phyloP scores from a whole-genome alignment of 2,888 invertebrate genomes.

The Poecilobothrus nobilitatus region DNA sequence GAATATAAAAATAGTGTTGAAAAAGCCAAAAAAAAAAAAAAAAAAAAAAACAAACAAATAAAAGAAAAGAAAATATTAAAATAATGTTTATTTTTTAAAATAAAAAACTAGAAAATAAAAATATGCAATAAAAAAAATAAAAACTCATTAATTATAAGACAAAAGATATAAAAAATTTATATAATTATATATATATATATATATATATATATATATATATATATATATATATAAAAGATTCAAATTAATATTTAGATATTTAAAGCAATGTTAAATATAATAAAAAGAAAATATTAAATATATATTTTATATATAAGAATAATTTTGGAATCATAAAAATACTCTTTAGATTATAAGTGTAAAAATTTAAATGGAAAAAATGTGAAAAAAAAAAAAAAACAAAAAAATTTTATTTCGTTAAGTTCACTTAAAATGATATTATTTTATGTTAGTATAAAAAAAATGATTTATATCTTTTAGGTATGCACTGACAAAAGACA shows the following conservation, averaged over 20 bases:
- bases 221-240: background rate
- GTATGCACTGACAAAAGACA: no score
- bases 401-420: background rate
- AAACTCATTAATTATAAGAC: background rate
- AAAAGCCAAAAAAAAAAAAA: no score
- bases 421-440: background rate
- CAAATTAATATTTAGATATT: background rate
- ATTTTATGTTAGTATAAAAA: background rate
- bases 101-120: background rate
- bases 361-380: no score
- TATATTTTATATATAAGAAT: background rate
- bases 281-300: background rate
- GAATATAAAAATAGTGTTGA: no score
- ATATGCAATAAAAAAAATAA: background rate
- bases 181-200: no score
- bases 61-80: background rate
- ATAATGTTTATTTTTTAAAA: background rate
- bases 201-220: background rate
- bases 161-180: no score
- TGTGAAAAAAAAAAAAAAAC: background rate
- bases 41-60: background rate
- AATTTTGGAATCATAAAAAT: background rate
- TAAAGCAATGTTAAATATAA: slow-evolving; percentile 4
- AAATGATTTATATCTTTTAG: no score
- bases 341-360: background rate